phyloP scores from a whole-genome alignment of 1,140 invertebrate genomes.

The Myzus persicae region DNA sequence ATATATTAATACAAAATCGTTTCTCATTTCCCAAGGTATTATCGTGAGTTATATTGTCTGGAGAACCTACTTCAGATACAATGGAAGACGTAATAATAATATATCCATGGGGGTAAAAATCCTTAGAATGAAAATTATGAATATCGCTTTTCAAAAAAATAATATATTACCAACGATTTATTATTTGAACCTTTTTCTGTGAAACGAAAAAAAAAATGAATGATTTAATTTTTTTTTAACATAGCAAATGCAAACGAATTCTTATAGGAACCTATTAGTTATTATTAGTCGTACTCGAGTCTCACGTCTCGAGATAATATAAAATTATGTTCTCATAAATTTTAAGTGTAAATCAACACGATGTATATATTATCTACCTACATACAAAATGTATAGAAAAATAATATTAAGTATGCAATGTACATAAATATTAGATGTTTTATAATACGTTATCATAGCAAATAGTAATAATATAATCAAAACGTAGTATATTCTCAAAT shows the following conservation, averaged over 20 bases:
- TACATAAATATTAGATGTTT: neutral
- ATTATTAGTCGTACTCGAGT: neutral
- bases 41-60: neutral
- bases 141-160: neutral
- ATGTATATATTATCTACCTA: neutral
- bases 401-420: neutral
- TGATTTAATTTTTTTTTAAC: neutral
- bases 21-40: neutral
- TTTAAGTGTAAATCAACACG: neutral
- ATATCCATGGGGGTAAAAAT: neutral
- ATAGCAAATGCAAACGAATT: neutral
- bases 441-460: neutral
- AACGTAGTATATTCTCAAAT: neutral
- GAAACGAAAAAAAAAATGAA: neutral
- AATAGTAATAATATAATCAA: neutral
- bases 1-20: neutral
- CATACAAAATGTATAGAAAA: neutral
- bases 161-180: neutral
- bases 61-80: neutral
- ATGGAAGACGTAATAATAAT: neutral
- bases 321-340: slow-evolving; percentile 3
- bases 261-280: neutral
- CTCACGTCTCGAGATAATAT: neutral
- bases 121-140: neutral
- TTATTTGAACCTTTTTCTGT: neutral